A percentile compares a stretch with the other conserved stretches of the same genome.
These are phyloP conservation scores for Gila robusta DNA, from an alignment of 2,797 vertebrate genomes.

Conservation along the genomic window DNA sequence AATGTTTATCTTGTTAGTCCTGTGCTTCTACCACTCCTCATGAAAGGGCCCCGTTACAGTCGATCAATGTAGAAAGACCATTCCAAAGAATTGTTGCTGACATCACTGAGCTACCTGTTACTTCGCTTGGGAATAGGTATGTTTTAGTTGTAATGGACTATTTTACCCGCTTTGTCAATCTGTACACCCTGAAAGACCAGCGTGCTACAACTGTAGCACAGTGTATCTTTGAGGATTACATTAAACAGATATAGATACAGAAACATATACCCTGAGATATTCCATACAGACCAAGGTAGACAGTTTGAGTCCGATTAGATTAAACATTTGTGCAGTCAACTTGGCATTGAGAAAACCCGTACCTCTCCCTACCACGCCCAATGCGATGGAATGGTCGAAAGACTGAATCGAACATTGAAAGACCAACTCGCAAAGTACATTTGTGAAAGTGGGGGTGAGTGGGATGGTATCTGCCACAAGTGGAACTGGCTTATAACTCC, in stretches of 20 bases:
- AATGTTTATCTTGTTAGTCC: slow-evolving; percentile 28
- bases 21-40: slow-evolving; percentile 17
- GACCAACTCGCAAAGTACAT: slow-evolving; percentile 54
- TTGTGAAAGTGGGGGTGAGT: slow-evolving; percentile 39
- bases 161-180: slow-evolving; percentile 44
- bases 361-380: slow-evolving; percentile 45
- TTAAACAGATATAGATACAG: neutral
- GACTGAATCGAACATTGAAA: slow-evolving; percentile 45
- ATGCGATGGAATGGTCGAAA: slow-evolving; percentile 48
- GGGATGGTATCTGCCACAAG: slow-evolving; percentile 50
- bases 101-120: slow-evolving; percentile 48
- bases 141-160: slow-evolving; percentile 38
- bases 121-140: slow-evolving; percentile 38
- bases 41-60: slow-evolving; percentile 34
- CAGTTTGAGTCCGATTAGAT: slow-evolving; percentile 49
- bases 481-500: slow-evolving; percentile 41
- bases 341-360: slow-evolving; percentile 32
- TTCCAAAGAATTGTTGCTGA: slow-evolving; percentile 55
- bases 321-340: slow-evolving; percentile 32
- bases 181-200: slow-evolving; percentile 49
- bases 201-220: slow-evolving; percentile 20
- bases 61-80: slow-evolving; percentile 23
- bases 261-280: slow-evolving; percentile 15
- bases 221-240: slow-evolving; percentile 50
- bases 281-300: slow-evolving; percentile 42